These are phyloP conservation scores for Dioctria rufipes DNA, from an alignment of 2,888 invertebrate species.

Conservation along the genomic window DNA sequence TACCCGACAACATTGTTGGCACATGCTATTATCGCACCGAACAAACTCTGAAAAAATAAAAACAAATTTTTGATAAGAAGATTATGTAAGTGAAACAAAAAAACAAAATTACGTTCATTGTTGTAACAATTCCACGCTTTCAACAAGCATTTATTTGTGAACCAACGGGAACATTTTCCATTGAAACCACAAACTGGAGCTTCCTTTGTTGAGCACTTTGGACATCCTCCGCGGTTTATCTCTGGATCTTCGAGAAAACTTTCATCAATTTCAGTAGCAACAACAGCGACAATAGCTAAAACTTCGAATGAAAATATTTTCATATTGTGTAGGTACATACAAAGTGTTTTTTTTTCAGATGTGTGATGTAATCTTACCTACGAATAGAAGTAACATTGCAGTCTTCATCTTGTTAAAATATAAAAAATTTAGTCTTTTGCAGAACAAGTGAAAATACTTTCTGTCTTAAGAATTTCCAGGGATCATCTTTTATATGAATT, in stretches of 20 bases:
- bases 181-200: slow-evolving; percentile 8
- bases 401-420: too few relatives aligned
- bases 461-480: too few relatives aligned
- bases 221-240: neutral
- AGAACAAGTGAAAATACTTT: too few relatives aligned
- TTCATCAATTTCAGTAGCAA: neutral
- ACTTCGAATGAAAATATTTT: too few relatives aligned
- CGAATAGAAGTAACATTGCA: too few relatives aligned
- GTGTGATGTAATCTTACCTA: too few relatives aligned
- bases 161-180: neutral
- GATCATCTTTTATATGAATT: too few relatives aligned
- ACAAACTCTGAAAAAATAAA: neutral
- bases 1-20: neutral
- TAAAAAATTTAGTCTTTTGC: too few relatives aligned
- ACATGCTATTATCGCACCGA: slow-evolving; percentile 11
- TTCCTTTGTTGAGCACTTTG: neutral
- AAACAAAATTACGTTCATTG: neutral
- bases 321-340: too few relatives aligned
- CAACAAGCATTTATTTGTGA: neutral
- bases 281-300: neutral
- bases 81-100: too few relatives aligned
- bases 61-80: too few relatives aligned
- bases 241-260: neutral
- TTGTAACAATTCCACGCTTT: neutral
- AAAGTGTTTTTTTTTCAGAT: too few relatives aligned